Base-by-base conservation (phyloP, 2,113 vertebrate species). In the Saguinus midas region DNA sequence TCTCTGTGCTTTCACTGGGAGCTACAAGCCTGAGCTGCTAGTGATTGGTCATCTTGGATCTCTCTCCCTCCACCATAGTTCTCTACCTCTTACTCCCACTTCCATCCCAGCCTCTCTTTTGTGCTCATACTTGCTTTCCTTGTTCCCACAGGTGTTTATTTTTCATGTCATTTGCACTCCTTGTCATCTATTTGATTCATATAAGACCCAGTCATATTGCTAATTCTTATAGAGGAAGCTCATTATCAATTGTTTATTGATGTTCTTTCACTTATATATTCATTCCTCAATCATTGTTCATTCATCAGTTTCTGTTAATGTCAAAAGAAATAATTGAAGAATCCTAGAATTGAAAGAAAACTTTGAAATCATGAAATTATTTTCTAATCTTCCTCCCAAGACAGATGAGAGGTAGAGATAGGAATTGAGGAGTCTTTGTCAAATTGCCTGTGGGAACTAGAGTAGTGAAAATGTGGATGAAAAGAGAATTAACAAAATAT, bases 251-350 rank as follows among this genome's bases (percentile, higher is more conserved):
- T 73, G 61, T 72, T 90, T 73, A 79, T 57, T 88, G 55, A 73
- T 66, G 14, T 70, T 37, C 72, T 73, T 72, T 89, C 14, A 86
- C 40, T 95, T 78, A 90, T 32, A 76, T n/a, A 0, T 87, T 68
- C 10, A 50, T 91, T 76, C 35, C 21, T 88, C 7, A 72, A 1
- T 95, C 68, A 70, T 17, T 58, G 27, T 43, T 17, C 6, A n/a
- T 37, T 4, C 37, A 83, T 27, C 29, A 58, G 5, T 82, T 76
- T 95, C 20, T 45, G 8, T 52, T 61, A 37, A 52, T 78, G 27
- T 72, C 12, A 96, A 94, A 90, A 61, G 50, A 87, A 75, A 20
- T 87, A 68, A 83, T 75, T 43, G 14, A 84, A 80, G 48, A 95
- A 83, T 75, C 29, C n/a, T 64, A 32, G 79, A 80, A 16, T 85